Evolutionary conservation across 2,113 vertebrate species (phyloP).

Genomic region (Myotis lucifugus): DNA sequence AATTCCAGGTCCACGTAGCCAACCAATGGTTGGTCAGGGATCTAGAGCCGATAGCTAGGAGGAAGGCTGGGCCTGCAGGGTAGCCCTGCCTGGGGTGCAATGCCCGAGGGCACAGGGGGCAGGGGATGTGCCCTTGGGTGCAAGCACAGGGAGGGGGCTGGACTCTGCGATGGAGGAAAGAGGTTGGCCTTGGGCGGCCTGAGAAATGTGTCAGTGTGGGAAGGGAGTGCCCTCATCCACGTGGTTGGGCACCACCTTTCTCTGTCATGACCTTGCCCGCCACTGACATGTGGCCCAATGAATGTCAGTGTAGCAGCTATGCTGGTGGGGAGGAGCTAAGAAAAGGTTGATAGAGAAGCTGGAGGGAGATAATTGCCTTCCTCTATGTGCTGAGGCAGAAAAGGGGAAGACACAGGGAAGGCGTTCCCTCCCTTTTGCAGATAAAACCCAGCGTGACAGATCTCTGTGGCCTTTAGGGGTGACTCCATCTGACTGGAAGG

Average conservation of each 20-base stretch:
- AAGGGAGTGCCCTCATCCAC: not conserved
- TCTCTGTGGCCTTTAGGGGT: not conserved
- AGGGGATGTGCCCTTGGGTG: not conserved
- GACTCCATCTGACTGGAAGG: not conserved
- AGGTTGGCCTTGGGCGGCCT: not conserved
- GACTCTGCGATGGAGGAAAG: no score
- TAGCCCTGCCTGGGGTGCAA: not conserved
- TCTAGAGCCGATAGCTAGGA: not conserved
- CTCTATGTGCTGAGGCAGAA: not conserved
- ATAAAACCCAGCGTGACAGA: not conserved
- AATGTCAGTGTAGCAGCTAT: not conserved
- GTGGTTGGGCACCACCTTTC: not conserved
- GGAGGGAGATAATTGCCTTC: not conserved
- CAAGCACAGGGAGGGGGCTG: not conserved
- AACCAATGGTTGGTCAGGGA: not conserved
- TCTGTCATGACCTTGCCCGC: not conserved
- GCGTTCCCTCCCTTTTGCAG: not conserved
- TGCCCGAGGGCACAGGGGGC: not conserved
- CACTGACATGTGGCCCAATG: not conserved
- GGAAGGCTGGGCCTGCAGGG: not conserved
- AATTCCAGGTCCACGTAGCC: not conserved
- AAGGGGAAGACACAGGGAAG: not conserved
- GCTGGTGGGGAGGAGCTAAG: not conserved
- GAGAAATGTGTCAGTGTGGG: not conserved
- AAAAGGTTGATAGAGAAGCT: not conserved